Percentiles rank a stretch among this genome's conserved stretches.
Conservation (phyloP, 1,140 invertebrate genomes). For the Andricus grossulariae region DNA sequence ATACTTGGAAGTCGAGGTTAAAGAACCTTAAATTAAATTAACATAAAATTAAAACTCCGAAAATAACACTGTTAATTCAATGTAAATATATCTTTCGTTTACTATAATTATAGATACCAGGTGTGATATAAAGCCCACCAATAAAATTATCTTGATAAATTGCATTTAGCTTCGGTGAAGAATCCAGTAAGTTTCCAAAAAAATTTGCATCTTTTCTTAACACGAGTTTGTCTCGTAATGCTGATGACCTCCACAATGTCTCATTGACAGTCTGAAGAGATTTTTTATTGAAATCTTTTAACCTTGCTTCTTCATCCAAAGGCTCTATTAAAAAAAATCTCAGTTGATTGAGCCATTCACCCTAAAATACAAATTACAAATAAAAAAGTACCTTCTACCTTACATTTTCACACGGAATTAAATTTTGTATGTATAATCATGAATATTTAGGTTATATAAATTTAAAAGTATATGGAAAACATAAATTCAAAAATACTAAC, state of each 20-base stretch:
- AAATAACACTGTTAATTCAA: not conserved
- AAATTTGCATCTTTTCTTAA: conserved; percentile 12
- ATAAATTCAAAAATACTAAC: not conserved
- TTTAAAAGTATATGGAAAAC: too few species aligned
- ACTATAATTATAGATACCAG: conserved; percentile 25
- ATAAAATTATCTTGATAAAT: conserved; percentile 27
- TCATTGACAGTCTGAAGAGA: not conserved
- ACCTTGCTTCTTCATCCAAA: conserved; percentile 2
- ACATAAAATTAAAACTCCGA: not conserved
- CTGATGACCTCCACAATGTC: not conserved
- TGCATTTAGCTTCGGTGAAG: conserved; percentile 30
- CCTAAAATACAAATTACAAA: conserved; percentile 4
- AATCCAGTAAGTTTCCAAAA: conserved; percentile 35
- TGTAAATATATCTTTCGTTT: not conserved
- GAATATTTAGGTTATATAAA: too few species aligned
- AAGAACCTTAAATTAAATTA: conserved; percentile 13
- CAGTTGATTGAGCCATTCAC: conserved; percentile 33
- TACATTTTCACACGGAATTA: too few species aligned
- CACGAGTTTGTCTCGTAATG: not conserved
- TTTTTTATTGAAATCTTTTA: not conserved
- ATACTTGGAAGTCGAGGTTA: not conserved
- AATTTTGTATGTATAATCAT: too few species aligned
- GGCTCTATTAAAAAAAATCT: conserved; percentile 5
- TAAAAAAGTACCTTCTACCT: too few species aligned
- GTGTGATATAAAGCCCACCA: conserved; percentile 33